Conservation (phyloP, 2,797 vertebrate genomes). For the Gallinago stenura region DNA sequence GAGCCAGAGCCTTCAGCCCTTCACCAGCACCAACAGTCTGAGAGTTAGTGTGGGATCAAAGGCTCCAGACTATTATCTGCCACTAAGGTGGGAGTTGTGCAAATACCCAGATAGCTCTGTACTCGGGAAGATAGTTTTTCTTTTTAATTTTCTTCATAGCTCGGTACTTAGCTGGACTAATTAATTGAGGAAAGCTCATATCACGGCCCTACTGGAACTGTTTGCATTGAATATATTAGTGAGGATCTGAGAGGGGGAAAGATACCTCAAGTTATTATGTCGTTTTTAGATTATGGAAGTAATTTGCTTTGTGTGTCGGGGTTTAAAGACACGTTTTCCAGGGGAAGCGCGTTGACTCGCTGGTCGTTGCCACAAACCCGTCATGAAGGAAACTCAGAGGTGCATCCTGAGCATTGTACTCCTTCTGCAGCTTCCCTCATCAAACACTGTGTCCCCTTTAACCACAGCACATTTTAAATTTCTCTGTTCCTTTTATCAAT, state of each 20-base stretch:
- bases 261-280: not conserved
- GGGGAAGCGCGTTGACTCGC: not conserved
- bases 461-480: not conserved
- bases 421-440: rapidly evolving
- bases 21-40: not conserved
- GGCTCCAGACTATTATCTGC: slow-evolving; percentile 35
- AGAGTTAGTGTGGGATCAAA: slow-evolving; percentile 39
- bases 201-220: not conserved
- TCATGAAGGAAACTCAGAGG: rapidly evolving
- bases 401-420: rapidly evolving
- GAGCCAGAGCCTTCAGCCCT: not conserved
- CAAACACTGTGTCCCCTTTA: rapidly evolving
- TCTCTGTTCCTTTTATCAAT: not conserved
- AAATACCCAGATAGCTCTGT: slow-evolving; percentile 1
- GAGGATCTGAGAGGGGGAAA: not conserved
- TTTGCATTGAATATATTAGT: not conserved
- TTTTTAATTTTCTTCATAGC: slow-evolving; percentile 38
- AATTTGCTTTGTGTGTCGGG: not conserved
- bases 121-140: slow-evolving; percentile 15
- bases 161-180: slow-evolving; percentile 3
- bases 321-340: not conserved
- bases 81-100: slow-evolving; percentile 24
- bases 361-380: not conserved
- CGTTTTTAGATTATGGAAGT: not conserved
- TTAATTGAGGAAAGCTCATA: slow-evolving; percentile 30